Evolutionary conservation across 2,888 invertebrate species (phyloP).

Genomic region (Callyntrura guangdongensis): DNA sequence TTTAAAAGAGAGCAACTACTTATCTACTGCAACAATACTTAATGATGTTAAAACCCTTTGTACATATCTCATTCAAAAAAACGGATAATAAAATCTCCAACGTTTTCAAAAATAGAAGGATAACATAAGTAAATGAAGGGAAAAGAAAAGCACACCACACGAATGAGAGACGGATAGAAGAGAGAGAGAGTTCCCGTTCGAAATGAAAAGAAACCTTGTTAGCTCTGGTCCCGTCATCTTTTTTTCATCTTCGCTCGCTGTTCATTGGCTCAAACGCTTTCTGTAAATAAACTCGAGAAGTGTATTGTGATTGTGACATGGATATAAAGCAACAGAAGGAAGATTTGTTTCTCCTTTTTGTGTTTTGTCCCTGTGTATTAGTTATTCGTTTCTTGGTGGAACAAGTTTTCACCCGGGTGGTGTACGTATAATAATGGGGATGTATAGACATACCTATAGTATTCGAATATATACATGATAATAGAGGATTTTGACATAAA

Average conservation of each 20-base stretch:
- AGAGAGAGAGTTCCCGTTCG: background rate
- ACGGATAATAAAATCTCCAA: conserved; percentile 2
- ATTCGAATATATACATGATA: background rate
- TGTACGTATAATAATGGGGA: background rate
- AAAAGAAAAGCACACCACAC: background rate
- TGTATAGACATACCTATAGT: background rate
- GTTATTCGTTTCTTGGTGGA: background rate
- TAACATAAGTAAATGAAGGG: background rate
- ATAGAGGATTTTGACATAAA: background rate
- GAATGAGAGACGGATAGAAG: too few relatives aligned
- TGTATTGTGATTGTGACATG: conserved; percentile 40
- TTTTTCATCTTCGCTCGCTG: conserved; percentile 29
- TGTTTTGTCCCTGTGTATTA: background rate
- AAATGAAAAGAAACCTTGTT: conserved; percentile 47
- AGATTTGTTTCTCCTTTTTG: conserved; percentile 45
- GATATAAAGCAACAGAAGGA: conserved; percentile 39
- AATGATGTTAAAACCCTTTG: background rate
- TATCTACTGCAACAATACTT: background rate
- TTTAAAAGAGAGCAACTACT: background rate
- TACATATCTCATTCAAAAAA: background rate
- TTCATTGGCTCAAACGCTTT: conserved; percentile 56
- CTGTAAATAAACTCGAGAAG: conserved; percentile 37
- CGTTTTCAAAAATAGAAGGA: conserved; percentile 14
- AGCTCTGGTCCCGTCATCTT: conserved; percentile 47
- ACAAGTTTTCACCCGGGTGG: background rate